phyloP scores from a whole-genome alignment of 2,113 vertebrate species.

The Sceloporus undulatus region DNA sequence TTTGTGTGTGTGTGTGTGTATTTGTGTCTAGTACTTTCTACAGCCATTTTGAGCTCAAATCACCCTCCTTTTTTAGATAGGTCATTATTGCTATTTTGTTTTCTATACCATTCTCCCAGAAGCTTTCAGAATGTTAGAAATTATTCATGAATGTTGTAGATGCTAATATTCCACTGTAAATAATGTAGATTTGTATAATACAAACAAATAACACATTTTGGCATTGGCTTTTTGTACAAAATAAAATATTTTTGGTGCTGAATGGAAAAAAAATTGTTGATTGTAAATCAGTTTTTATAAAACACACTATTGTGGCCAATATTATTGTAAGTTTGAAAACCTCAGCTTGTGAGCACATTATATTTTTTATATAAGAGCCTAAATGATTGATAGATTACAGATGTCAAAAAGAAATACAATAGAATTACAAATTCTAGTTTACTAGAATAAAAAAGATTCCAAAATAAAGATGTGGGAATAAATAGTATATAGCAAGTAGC shows the following conservation, averaged over 20 bases:
- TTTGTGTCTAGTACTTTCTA: background rate
- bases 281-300: background rate
- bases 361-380: background rate
- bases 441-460: too few species aligned
- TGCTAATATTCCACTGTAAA: background rate
- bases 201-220: background rate
- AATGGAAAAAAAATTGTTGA: background rate
- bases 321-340: background rate
- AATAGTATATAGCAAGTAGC: background rate
- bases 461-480: background rate
- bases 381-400: background rate
- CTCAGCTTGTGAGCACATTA: background rate
- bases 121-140: background rate
- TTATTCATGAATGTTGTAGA: background rate
- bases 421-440: background rate
- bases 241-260: background rate
- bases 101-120: background rate
- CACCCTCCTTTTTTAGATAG: background rate
- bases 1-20: too few species aligned
- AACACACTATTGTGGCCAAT: slow-evolving; percentile 3
- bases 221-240: background rate
- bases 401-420: background rate
- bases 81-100: background rate
- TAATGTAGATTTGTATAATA: background rate
- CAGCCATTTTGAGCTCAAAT: background rate